These are phyloP conservation scores for Zaprionus nigranus DNA, from an alignment of 1,140 invertebrate genomes.

Conservation along the genomic window DNA sequence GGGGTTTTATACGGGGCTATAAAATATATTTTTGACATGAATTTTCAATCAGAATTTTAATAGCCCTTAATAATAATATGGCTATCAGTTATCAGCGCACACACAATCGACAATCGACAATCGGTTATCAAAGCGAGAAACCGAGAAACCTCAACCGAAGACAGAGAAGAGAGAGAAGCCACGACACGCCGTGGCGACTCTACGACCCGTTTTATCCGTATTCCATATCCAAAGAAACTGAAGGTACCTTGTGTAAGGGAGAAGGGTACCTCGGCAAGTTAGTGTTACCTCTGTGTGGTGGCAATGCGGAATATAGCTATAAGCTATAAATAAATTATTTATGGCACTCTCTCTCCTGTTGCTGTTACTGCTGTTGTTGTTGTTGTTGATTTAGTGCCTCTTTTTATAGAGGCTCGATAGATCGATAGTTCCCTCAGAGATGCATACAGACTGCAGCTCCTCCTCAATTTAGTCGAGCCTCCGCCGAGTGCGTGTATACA, in stretches of 20 bases:
- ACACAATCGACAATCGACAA: slow-evolving; percentile 56
- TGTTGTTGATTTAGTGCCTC: slow-evolving; percentile 81
- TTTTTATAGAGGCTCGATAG: slow-evolving; percentile 57
- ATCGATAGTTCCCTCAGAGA: slow-evolving; percentile 56
- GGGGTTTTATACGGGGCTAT: slow-evolving; percentile 70
- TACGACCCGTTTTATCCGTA: too few species aligned
- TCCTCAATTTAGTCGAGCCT: slow-evolving; percentile 39
- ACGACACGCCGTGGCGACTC: not conserved
- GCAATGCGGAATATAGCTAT: slow-evolving; percentile 72
- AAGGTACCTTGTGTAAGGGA: not conserved
- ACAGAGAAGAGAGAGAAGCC: not conserved
- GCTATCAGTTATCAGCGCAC: slow-evolving; percentile 79
- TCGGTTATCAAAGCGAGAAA: slow-evolving; percentile 69
- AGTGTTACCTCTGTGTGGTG: slow-evolving; percentile 71
- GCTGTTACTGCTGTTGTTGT: slow-evolving; percentile 16
- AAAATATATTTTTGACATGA: slow-evolving; percentile 84
- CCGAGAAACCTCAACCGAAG: slow-evolving; percentile 28
- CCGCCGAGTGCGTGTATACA: slow-evolving; percentile 10
- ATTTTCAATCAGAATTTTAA: slow-evolving; percentile 85
- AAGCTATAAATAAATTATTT: slow-evolving; percentile 83
- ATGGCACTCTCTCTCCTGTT: slow-evolving; percentile 55
- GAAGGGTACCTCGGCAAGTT: not conserved
- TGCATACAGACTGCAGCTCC: slow-evolving; percentile 37
- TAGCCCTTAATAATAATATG: slow-evolving; percentile 84
- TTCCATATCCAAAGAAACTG: not conserved